Evolutionary conservation across 2,888 invertebrate genomes (phyloP), one percentile per base, ranked within the genome.

Genomic region (Ptycholaimellus sp.): DNA sequence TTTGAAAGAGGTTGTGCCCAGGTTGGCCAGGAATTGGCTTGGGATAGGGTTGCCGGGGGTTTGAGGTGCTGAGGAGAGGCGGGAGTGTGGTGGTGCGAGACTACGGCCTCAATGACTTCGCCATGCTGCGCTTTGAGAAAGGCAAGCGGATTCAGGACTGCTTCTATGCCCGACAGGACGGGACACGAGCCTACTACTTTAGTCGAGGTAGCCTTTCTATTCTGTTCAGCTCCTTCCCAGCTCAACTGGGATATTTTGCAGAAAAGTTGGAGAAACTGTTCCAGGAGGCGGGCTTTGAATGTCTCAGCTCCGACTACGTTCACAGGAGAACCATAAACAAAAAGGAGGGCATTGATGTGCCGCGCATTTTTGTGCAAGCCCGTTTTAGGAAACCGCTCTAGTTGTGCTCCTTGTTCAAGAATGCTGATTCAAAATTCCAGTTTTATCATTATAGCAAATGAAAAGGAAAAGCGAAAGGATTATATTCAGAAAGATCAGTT

Each of bases 101-200:
- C 61, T 96, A 93, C 60, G 93, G 83, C 0, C 64, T 81, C 0
- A 76, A 83, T 53, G 93, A 93, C 58, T 81, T 90, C 76, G 81
- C 93, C 0, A 87, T 90, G 65, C 56, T 93, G 35, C 67, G 93
- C 25, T 96, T 96, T 57, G 76, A 79, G 43, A 72, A 81, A 0
- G 87, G 85, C 0, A 14, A 17, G 6, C 30, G n/a, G 9, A 32
- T 25, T 21, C 2, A n/a, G 38, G 51, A 29, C 9, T 6, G 20
- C 6, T 77, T 85, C 49, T 96, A 93, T 57, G 77, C 82, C 68
- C 65, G 93, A 16, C 90, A 90, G 59, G 93, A 96, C 69, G 87
- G 87, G 1, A 93, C 90, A 0, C 71, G 83, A 71, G 65, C 65
- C 2, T 68, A 58, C 48, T 68, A 64, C 47, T 68, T 68, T 48